Evolutionary conservation across 1,140 invertebrate species (phyloP).

Genomic region (Eulimnadia texana): DNA sequence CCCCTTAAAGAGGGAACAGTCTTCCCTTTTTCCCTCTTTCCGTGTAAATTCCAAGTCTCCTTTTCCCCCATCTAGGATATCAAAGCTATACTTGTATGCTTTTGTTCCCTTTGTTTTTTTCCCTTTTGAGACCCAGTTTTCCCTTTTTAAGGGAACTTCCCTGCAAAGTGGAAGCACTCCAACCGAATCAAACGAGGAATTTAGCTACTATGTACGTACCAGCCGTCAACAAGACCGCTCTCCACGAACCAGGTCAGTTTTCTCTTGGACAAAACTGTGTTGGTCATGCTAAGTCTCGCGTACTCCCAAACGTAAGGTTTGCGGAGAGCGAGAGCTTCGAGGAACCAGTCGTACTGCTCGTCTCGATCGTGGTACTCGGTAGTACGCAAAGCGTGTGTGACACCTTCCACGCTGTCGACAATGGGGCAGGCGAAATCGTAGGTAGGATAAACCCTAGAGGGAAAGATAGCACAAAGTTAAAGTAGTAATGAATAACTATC

Average conservation of each 20-base stretch:
- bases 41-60: background rate
- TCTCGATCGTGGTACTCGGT: slow-evolving; percentile 98
- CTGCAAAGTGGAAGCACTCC: no score
- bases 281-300: slow-evolving; percentile 88
- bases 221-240: slow-evolving; percentile 84
- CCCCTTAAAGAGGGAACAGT: no score
- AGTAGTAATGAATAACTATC: background rate
- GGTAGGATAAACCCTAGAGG: slow-evolving; percentile 87
- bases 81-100: no score
- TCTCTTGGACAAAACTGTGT: slow-evolving; percentile 92
- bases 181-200: background rate
- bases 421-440: slow-evolving; percentile 99
- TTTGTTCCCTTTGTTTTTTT: no score
- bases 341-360: slow-evolving; percentile 94
- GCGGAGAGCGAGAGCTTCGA: slow-evolving; percentile 67
- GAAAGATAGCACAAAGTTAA: slow-evolving; percentile 17
- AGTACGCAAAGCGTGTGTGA: slow-evolving; percentile 92
- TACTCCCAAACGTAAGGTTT: slow-evolving; percentile 94
- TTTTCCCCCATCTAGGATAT: no score
- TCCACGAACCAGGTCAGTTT: slow-evolving; percentile 97
- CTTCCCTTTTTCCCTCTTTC: no score
- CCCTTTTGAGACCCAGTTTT: no score
- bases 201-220: no score
- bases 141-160: no score
- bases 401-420: slow-evolving; percentile 90